Base-by-base conservation (phyloP, 2,888 invertebrate genomes). In the Drosophila pullipes region DNA sequence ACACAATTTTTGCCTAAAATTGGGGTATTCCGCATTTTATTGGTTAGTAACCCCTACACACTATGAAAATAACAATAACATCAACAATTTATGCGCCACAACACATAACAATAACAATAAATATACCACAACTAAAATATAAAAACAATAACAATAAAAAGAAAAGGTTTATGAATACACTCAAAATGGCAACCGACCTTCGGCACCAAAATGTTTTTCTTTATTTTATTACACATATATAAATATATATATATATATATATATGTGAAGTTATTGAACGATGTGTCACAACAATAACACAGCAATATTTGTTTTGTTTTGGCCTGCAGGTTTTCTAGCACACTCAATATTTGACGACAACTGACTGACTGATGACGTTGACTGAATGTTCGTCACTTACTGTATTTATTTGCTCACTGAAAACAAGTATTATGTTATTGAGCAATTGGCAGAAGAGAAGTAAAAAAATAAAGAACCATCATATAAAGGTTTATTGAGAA, bases 191-290 rank as follows among this genome's bases (percentile, higher is more conserved):
- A 61, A 65, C 55, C 61, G 67, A 66, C 58, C 67, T 67, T 65
- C 22, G 52, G 22, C 44, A 33, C 39, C 39, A 41, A 53, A 39
- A 33, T 50, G n/a, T 54, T 35, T 39, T 33, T n/a, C 31, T 37
- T 49, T 33, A 30, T 53, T 53, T 37, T 30, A n/a, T 28, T 28
- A 3, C 22, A 39, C n/a, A 31, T 53, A n/a, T 33, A 50, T 44
- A 25, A 16, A 18, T 59, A 6, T 44, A 6, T 41, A 13, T 55
- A 5, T 41, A 13, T 22, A 18, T 52, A 22, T 55, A 37, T 1
- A 49, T n/a, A n/a, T 30, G 28, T 57, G 44, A 31, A 65, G 57
- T 70, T 77, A 74, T 81, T 69, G 81, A 69, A 69, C 64, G n/a
- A n/a, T n/a, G n/a, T n/a, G n/a, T n/a, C n/a, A 58, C 39, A 53